A percentile compares a stretch with the other conserved stretches of the same genome.
phyloP scores from a whole-genome alignment of 2,113 vertebrate genomes.

The Scytalopus superciliaris region DNA sequence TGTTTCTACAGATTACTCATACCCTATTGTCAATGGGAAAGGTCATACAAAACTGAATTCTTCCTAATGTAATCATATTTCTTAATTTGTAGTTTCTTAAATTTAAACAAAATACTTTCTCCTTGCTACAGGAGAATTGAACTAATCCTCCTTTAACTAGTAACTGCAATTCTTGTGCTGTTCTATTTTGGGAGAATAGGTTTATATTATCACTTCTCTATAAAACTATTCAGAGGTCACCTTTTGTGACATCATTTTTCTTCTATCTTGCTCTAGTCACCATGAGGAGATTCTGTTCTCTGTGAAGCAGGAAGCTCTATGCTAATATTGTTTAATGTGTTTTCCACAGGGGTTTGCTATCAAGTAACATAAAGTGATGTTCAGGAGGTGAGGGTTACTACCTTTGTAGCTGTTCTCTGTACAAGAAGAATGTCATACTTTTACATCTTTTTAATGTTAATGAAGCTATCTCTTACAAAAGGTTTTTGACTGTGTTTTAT shows the following conservation, averaged over 20 bases:
- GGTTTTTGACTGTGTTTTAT: not conserved
- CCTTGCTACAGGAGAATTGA: not conserved
- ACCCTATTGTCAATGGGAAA: constrained; percentile 14
- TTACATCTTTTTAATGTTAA: constrained; percentile 44
- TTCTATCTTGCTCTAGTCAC: constrained; percentile 4
- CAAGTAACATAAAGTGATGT: not conserved
- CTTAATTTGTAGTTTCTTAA: constrained; percentile 35
- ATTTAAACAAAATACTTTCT: constrained; percentile 28
- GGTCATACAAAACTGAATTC: constrained; percentile 28
- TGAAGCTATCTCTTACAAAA: constrained; percentile 24
- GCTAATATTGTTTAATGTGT: constrained; percentile 50
- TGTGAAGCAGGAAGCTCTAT: constrained; percentile 17
- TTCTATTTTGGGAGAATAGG: constrained; percentile 26
- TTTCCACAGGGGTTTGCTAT: constrained; percentile 43
- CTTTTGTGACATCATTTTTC: not conserved
- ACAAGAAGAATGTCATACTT: constrained; percentile 4
- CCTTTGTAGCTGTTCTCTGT: constrained; percentile 25
- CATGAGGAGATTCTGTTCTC: not conserved
- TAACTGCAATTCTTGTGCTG: not conserved
- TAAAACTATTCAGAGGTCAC: constrained; percentile 13
- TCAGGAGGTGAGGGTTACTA: constrained; percentile 33
- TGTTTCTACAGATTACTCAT: constrained; percentile 44
- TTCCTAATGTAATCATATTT: constrained; percentile 19
- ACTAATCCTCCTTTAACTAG: not conserved
- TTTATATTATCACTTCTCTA: not conserved